Evolutionary conservation across 1,140 invertebrate genomes (phyloP).

Genomic region (Hetaerina americana): DNA sequence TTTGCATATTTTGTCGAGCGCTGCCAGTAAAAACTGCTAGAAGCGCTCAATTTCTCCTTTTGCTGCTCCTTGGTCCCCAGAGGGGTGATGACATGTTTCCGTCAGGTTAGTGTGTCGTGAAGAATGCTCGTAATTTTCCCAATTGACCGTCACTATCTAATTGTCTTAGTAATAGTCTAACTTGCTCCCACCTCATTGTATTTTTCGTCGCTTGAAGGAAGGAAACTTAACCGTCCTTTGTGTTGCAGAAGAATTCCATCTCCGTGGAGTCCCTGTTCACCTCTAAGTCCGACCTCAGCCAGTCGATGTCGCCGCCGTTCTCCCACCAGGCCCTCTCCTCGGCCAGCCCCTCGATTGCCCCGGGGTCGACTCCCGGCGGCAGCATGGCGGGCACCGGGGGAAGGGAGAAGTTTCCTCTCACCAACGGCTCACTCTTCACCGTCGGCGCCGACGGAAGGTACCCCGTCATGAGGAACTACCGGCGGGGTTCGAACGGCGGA

Average conservation of each 20-base stretch:
- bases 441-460: conserved; percentile 30
- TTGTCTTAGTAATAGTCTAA: too few relatives aligned
- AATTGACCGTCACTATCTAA: too few relatives aligned
- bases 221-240: too few relatives aligned
- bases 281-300: background rate
- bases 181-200: too few relatives aligned
- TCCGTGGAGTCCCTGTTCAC: background rate
- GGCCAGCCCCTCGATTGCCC: background rate
- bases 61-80: too few relatives aligned
- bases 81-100: too few relatives aligned
- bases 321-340: background rate
- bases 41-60: too few relatives aligned
- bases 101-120: too few relatives aligned
- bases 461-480: conserved; percentile 32
- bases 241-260: background rate
- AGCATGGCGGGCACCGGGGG: conserved; percentile 22
- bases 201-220: too few relatives aligned
- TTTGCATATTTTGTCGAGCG: too few relatives aligned
- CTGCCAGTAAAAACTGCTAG: too few relatives aligned
- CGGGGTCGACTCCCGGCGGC: background rate
- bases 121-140: too few relatives aligned
- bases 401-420: conserved; percentile 38
- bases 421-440: conserved; percentile 41
- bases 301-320: background rate
- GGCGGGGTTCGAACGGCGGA: conserved; percentile 22